These are phyloP conservation scores for Zhengitettix transpicula DNA, from an alignment of 2,888 invertebrate genomes.

Conservation along the genomic window DNA sequence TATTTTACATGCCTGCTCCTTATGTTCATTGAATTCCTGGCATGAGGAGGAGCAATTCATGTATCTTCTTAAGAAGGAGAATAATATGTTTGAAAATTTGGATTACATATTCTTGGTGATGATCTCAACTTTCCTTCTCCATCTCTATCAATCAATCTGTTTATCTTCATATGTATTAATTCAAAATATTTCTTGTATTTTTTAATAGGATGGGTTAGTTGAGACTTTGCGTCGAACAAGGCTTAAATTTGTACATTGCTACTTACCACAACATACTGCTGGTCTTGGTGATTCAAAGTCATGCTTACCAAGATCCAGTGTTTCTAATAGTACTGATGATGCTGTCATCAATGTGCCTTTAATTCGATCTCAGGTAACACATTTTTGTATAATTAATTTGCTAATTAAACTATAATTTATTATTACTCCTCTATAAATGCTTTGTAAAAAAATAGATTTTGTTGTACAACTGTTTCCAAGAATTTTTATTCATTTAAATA, in stretches of 20 bases:
- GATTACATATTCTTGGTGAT: no score
- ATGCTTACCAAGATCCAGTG: slow-evolving; percentile 20
- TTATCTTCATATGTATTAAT: background rate
- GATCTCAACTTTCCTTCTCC: background rate
- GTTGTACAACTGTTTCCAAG: no score
- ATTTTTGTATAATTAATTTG: background rate
- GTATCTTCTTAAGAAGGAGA: no score
- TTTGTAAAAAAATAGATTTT: background rate
- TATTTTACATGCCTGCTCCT: no score
- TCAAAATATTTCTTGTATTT: background rate
- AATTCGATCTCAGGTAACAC: slow-evolving; percentile 59
- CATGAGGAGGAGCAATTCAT: no score
- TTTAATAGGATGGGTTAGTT: slow-evolving; percentile 66
- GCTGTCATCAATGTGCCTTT: slow-evolving; percentile 62
- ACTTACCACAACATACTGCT: slow-evolving; percentile 63
- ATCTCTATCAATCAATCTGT: background rate
- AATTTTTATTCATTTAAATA: no score
- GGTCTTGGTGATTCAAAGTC: slow-evolving; percentile 41
- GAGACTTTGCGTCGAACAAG: slow-evolving; percentile 78
- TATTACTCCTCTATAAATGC: background rate
- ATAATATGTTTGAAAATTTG: no score
- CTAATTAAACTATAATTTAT: background rate
- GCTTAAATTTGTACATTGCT: slow-evolving; percentile 74
- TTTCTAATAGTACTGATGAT: slow-evolving; percentile 2
- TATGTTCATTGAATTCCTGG: no score